Evolutionary conservation across 2,113 vertebrate genomes (phyloP).

Genomic region (Nymphicus hollandicus): DNA sequence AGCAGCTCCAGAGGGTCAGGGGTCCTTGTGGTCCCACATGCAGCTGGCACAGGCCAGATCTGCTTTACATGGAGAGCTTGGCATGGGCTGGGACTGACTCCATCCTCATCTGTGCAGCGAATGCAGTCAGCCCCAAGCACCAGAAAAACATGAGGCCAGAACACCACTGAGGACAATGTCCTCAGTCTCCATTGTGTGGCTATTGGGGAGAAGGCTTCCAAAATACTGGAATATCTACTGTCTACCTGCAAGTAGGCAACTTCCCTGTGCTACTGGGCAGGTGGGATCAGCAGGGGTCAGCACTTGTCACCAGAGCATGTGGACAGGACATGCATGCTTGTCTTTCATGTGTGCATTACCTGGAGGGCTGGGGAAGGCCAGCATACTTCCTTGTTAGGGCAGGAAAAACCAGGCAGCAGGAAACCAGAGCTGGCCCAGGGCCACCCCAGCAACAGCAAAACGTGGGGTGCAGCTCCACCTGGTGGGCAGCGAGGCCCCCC

Average conservation of each 20-base stretch:
- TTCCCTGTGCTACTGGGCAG: background rate
- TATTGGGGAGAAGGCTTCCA: background rate
- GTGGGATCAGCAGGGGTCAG: background rate
- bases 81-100: background rate
- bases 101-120: background rate
- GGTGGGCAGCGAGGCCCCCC: background rate
- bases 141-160: accelerated
- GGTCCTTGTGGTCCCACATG: background rate
- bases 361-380: background rate
- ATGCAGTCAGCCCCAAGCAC: background rate
- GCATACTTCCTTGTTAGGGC: background rate
- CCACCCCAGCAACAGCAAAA: background rate
- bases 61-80: background rate
- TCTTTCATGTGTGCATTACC: background rate
- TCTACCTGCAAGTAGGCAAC: background rate
- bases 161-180: background rate
- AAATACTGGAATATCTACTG: background rate
- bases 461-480: conserved; percentile 54
- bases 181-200: background rate
- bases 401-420: background rate
- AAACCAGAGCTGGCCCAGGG: background rate
- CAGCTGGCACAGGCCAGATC: background rate
- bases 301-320: background rate
- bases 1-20: background rate
- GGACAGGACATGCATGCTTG: accelerated